Base-by-base conservation (phyloP, 2,113 vertebrate genomes). In the Opisthocomus hoazin region DNA sequence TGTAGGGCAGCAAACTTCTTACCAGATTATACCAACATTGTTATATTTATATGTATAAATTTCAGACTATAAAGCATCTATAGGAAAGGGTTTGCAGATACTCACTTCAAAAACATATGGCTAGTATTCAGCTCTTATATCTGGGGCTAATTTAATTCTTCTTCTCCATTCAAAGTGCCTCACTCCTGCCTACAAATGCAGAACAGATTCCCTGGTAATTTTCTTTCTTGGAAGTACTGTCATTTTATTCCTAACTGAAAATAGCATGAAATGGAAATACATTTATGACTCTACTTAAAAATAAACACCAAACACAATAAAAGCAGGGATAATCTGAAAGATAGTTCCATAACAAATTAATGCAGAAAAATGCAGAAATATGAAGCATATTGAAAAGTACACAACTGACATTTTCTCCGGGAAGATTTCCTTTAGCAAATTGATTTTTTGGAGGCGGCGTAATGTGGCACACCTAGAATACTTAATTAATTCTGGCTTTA, bases 111-210 rank as follows among this genome's bases (percentile, higher is more conserved):
- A 96, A 97, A 94, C 94, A 96, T 83, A 87, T 97, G 97, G 82
- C 90, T 94, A 77, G 73, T 73, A 41, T 94, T 97, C 92, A 97
- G 65, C 69, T 46, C 32, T 56, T 89, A 26, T 96, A 87, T 97
- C 96, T 97, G 96, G 87, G 95, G 90, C 94, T 97, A 96, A 96
- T 97, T 97, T 97, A 96, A 76, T 96, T 95, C 90, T 94, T 87
- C 75, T 95, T 89, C 88, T 88, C 92, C 87, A 93, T 89, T 96
- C 91, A 95, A 75, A 91, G 87, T 96, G 92, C 89, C 90, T 96
- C 87, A 91, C 61, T 96, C 61, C 75, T 92, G 81, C 89, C 91
- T 96, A 90, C 93, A 97, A 97, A 97, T 95, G 91, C 87, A 91
- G 95, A 96, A 89, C 97, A 96, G 93, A 96, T 95, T 96, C 86